Evolutionary conservation across 2,888 invertebrate species (phyloP).

Genomic region (Dorcus parallelipipedus): DNA sequence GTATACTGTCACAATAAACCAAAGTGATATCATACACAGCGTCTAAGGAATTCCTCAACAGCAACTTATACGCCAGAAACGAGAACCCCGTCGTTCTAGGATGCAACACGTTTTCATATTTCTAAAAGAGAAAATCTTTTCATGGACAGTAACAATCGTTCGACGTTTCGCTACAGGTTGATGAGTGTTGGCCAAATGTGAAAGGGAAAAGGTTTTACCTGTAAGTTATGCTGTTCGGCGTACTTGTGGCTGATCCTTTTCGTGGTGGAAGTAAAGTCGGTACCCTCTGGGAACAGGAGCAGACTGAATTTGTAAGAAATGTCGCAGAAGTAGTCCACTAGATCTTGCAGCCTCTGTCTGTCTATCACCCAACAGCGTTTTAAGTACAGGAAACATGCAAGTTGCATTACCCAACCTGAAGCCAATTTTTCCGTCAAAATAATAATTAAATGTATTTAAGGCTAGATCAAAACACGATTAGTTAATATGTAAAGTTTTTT

Average conservation of each 20-base stretch:
- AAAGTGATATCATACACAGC: slow-evolving; percentile 85
- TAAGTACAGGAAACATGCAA: slow-evolving; percentile 80
- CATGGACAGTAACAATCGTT: no score
- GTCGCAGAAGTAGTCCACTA: slow-evolving; percentile 70
- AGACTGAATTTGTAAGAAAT: slow-evolving; percentile 66
- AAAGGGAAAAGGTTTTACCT: slow-evolving; percentile 45
- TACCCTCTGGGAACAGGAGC: slow-evolving; percentile 86
- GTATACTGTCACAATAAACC: slow-evolving; percentile 73
- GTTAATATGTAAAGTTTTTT: background rate
- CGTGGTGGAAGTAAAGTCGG: slow-evolving; percentile 72
- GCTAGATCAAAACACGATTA: background rate
- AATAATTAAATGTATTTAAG: no score
- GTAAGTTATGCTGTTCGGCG: slow-evolving; percentile 65
- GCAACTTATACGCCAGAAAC: slow-evolving; percentile 56
- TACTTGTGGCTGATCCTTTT: slow-evolving; percentile 67
- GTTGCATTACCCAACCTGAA: slow-evolving; percentile 83
- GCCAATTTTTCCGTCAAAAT: no score
- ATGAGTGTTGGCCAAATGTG: background rate
- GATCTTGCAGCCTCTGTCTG: slow-evolving; percentile 61
- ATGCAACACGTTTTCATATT: slow-evolving; percentile 76
- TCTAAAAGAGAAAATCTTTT: slow-evolving; percentile 29
- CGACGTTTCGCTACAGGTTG: no score
- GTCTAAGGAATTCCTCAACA: slow-evolving; percentile 60
- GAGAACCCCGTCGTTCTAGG: slow-evolving; percentile 82
- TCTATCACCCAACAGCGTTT: slow-evolving; percentile 80